Base-by-base conservation (phyloP, 2,113 vertebrate genomes). In the Gobiocypris rarus region DNA sequence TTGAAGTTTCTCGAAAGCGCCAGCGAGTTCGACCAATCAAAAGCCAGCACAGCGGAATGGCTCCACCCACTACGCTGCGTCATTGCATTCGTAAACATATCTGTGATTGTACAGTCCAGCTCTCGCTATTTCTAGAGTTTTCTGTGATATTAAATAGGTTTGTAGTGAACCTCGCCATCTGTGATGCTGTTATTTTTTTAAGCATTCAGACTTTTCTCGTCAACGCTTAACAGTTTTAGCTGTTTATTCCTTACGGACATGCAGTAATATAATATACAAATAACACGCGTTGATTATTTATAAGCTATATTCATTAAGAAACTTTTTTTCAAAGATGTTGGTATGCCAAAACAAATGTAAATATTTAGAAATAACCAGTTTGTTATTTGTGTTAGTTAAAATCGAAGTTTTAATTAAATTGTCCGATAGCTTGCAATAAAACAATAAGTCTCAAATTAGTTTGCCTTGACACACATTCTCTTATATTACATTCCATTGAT, bases 1-100 rank as follows among this genome's bases (percentile, higher is more conserved):
- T 6, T 76, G 52, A 76, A 76, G 52, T 76, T 80, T 80, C 77
- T 65, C 56, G 77, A 80, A 80, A 28, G 38, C 41, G 17, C 77
- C 34, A 19, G 77, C 15, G 26, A 65, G 1, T 65, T 65, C 43
- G 41, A 80, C 77, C 77, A 80, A 80, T 80, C 59, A 80, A 34
- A 80, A 52, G 2, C 3, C 77, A 17, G 43, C n/a, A 58, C 75
- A 76, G 75, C 3, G 22, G 19, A 24, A 38, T 31, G 52, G 31
- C 31, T 41, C 52, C 75, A 24, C 75, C 75, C 52, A 28, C 41
- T 43, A 11, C 2, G 17, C 1, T 1, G 24, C 4, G 15, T 43
- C 75, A 78, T 5, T 5, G 10, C 45, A 24, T 0, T 3, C 34
- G 34, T 34, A 31, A 1, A 31, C 31, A 31, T 31, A 31, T 31